Base-by-base conservation (phyloP, 2,888 invertebrate genomes). In the Rhingia campestris region DNA sequence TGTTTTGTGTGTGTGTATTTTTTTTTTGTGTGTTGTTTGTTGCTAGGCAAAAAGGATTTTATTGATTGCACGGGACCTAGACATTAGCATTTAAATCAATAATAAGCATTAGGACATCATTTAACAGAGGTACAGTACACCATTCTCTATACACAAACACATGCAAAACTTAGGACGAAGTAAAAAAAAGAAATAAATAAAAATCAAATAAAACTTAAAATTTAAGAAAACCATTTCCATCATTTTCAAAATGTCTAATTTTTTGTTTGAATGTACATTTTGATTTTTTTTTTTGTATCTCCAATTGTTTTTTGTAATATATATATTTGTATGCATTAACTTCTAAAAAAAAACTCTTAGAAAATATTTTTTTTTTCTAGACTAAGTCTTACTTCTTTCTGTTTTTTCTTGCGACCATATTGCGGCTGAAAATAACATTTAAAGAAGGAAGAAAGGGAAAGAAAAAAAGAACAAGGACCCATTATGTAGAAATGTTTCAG, bases 351-450 rank as follows among this genome's bases (percentile, higher is more conserved):
- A 14, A 70, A 69, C 22, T 82, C 74, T 80, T 74, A 77, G 37
- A 39, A 58, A 63, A 74, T 61, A 67, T 81, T 59, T 66, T 85
- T 73, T 85, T 75, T 56, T 67, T 75, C 88, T 88, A 88, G 88
- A 89, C 74, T 66, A 94, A 94, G 93, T 95, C 97, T 97, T 97
- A 97, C 97, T 96, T 97, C 97, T 97, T 97, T 97, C 96, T 97
- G 97, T 96, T 96, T 97, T 96, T 96, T 97, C 96, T 96, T 96
- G 95, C 97, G 96, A 96, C 97, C 97, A 96, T 96, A 96, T 91
- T 91, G 91, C 91, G 91, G 91, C 91, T 91, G 91, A 91, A 91
- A 87, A 90, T 91, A 91, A 91, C 89, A 90, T 91, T 91, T 89
- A 73, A 69, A 77, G 67, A 67, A 79, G 66, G 70, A 77, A 86